These are phyloP conservation scores for Dasypolia templi DNA, from an alignment of 2,888 invertebrate species.

Conservation along the genomic window DNA sequence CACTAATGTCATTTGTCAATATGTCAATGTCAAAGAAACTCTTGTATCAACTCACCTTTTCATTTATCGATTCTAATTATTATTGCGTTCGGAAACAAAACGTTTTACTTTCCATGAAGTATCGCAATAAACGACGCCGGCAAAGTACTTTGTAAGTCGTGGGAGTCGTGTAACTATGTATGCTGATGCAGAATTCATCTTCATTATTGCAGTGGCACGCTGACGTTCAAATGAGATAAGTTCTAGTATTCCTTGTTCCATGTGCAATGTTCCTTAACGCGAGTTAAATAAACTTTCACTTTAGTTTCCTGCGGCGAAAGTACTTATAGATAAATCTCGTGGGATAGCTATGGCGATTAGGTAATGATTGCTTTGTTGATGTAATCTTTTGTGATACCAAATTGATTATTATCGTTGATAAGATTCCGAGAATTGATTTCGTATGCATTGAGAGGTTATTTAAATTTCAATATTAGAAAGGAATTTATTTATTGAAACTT, in stretches of 20 bases:
- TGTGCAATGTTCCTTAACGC: slow-evolving; percentile 58
- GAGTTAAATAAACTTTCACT: slow-evolving; percentile 72
- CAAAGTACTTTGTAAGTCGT: slow-evolving; percentile 53
- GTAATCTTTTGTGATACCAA: slow-evolving; percentile 46
- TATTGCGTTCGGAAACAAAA: slow-evolving; percentile 12
- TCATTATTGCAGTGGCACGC: slow-evolving; percentile 52
- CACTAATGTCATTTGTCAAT: neutral
- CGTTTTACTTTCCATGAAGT: slow-evolving; percentile 40
- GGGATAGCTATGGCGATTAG: slow-evolving; percentile 46
- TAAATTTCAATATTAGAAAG: slow-evolving; percentile 17
- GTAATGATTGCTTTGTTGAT: slow-evolving; percentile 49
- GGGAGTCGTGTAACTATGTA: slow-evolving; percentile 53
- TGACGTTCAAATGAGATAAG: slow-evolving; percentile 59
- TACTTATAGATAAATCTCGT: slow-evolving; percentile 49
- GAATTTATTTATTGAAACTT: no score
- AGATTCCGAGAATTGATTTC: slow-evolving; percentile 39
- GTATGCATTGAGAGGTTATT: slow-evolving; percentile 19
- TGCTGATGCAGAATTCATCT: slow-evolving; percentile 59
- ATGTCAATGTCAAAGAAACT: neutral
- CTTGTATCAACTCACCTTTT: neutral
- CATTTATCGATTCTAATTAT: neutral
- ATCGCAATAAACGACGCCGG: slow-evolving; percentile 47
- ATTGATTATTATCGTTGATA: slow-evolving; percentile 46
- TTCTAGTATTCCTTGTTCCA: slow-evolving; percentile 33
- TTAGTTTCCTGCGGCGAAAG: slow-evolving; percentile 69